Percentiles rank a stretch among this genome's conserved stretches.
These are phyloP conservation scores for Aphelenchoides fujianensis DNA, from an alignment of 1,140 invertebrate genomes.

Conservation along the genomic window DNA sequence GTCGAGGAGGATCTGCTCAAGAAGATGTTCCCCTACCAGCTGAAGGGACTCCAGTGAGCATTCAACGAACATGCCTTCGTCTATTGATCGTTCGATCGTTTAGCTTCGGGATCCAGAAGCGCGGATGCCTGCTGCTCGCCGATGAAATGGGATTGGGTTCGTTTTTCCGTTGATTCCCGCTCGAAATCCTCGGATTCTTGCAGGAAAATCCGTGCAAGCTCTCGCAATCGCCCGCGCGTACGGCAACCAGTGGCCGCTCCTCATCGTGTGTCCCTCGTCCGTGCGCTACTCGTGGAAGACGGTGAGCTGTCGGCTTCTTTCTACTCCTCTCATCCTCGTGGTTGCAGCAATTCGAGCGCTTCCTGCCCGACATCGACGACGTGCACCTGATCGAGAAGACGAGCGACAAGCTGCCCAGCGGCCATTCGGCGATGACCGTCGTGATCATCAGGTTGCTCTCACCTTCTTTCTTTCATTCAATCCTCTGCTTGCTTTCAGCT, in stretches of 20 bases:
- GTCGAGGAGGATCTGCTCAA: slow-evolving; percentile 32
- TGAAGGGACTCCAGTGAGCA: slow-evolving; percentile 45
- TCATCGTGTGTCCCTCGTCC: slow-evolving; percentile 68
- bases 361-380: slow-evolving; percentile 62
- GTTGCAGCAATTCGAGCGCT: slow-evolving; percentile 53
- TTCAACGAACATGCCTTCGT: too few relatives aligned
- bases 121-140: slow-evolving; percentile 69
- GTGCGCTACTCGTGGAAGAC: slow-evolving; percentile 65
- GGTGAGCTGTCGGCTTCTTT: slow-evolving; percentile 45
- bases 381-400: slow-evolving; percentile 74
- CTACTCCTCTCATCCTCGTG: too few relatives aligned
- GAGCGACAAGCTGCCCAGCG: slow-evolving; percentile 43
- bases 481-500: too few relatives aligned
- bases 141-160: slow-evolving; percentile 99
- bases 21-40: slow-evolving; percentile 55
- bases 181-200: too few relatives aligned
- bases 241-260: slow-evolving; percentile 79
- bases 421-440: slow-evolving; percentile 48
- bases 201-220: slow-evolving; percentile 95
- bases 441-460: too few relatives aligned
- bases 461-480: too few relatives aligned
- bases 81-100: neutral
- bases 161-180: too few relatives aligned
- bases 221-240: slow-evolving; percentile 85
- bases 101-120: slow-evolving; percentile 41